These are phyloP conservation scores for Pseudachorutes palmiensis DNA, from an alignment of 1,140 invertebrate species.

Conservation along the genomic window DNA sequence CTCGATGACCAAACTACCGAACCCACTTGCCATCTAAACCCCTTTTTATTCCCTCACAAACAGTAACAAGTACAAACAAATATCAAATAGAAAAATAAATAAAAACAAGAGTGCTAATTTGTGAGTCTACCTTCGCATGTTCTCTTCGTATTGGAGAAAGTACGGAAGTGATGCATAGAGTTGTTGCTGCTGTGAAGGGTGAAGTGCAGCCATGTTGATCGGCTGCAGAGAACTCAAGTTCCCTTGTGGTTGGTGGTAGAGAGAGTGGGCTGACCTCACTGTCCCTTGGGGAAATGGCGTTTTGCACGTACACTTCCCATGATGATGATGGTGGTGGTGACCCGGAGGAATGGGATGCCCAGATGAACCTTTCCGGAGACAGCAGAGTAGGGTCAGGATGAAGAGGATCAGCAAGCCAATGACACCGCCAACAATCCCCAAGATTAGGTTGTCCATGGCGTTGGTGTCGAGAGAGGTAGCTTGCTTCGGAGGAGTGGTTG, in stretches of 20 bases:
- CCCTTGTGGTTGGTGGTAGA: background rate
- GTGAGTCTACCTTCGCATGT: background rate
- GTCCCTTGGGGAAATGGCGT: background rate
- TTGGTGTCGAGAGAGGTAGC: constrained; percentile 48
- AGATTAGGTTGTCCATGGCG: constrained; percentile 83
- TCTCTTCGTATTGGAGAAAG: constrained; percentile 5
- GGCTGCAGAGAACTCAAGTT: background rate
- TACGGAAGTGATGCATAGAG: constrained; percentile 12
- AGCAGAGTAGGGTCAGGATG: constrained; percentile 71
- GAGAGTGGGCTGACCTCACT: background rate
- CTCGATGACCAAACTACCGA: background rate
- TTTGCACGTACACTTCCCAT: constrained; percentile 4
- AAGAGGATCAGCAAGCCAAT: constrained; percentile 80
- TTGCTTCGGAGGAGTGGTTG: constrained; percentile 40
- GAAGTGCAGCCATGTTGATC: background rate
- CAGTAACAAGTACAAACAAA: background rate
- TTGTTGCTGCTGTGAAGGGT: background rate
- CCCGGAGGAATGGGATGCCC: background rate
- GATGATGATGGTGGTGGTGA: background rate
- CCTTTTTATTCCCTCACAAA: background rate
- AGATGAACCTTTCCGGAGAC: background rate
- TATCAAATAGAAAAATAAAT: background rate
- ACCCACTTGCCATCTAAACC: background rate
- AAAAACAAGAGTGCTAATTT: no score
- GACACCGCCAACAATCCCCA: constrained; percentile 82